Base-by-base conservation (phyloP, 2,113 vertebrate species). In the Lanius collurio region DNA sequence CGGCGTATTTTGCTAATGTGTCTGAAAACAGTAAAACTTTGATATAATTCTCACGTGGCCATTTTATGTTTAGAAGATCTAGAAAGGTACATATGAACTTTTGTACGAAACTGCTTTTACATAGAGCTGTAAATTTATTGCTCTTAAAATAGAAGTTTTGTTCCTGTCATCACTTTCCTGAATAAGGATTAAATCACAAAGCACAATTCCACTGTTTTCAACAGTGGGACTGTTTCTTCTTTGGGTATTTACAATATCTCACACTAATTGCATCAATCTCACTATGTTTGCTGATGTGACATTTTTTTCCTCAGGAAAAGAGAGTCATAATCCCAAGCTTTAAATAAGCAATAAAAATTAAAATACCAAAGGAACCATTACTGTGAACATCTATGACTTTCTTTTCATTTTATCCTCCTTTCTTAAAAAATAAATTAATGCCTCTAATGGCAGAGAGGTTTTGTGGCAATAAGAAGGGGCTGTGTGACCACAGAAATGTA, bases 331-430 rank as follows among this genome's bases (percentile, higher is more conserved):
- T 81, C 47, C 52, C 78, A 87, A 57, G 30, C 26, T 62, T 93
- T 89, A 69, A 90, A 62, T n/a, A 53, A 49, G 11, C 23, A 93
- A 87, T 96, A 84, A 83, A 93, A 93, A 82, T 69, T 90, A 87
- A 93, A 94, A 94, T 68, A 77, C 56, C 28, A 63, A 87, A 88
- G 33, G n/a, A 74, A 20, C 6, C 13, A 59, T 68, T 70, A 37
- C 39, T 49, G 10, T 81, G 75, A 87, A 55, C 39, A 69, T 53
- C 15, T 65, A 83, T 30, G 18, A 49, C 46, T 83, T 92, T 95
- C 49, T 87, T 80, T 60, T 64, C 7, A 39, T 76, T 91, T 94
- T n/a, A 85, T 81, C 9, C 22, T 42, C n/a, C 30, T 4, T 11
- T 71, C 4, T 6, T 37, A 7, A 74, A 41, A 63, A 90, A 41